Percentiles rank a stretch among this genome's conserved stretches.
Evolutionary conservation across 2,113 vertebrate species (phyloP).

Genomic region (Sitta europaea): DNA sequence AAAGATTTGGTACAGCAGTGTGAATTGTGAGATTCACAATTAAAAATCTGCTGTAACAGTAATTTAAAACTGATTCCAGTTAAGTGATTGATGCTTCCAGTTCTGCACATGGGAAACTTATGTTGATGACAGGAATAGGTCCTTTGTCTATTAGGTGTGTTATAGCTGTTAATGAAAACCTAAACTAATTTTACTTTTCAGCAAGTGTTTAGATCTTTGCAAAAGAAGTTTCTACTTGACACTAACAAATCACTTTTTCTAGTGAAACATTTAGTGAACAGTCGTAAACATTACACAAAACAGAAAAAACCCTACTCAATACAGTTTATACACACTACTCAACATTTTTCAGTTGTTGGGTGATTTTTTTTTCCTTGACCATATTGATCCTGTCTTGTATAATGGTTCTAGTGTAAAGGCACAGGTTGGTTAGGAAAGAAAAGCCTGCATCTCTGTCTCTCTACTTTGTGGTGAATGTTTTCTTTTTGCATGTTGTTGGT

Average conservation of each 20-base stretch:
- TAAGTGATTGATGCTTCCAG: not conserved
- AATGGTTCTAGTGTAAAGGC: constrained; percentile 86
- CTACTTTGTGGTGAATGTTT: not conserved
- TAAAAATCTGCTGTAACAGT: not conserved
- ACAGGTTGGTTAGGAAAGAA: constrained; percentile 88
- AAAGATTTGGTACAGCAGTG: not conserved
- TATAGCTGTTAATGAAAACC: constrained; percentile 32
- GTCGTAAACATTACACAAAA: constrained; percentile 68
- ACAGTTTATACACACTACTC: constrained; percentile 76
- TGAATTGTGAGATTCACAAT: not conserved
- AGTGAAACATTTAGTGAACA: constrained; percentile 64
- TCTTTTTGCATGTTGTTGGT: not conserved
- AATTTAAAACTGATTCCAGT: not conserved
- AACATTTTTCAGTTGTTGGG: constrained; percentile 71
- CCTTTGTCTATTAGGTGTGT: not conserved
- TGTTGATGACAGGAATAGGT: not conserved
- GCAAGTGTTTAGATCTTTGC: constrained; percentile 9
- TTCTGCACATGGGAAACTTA: not conserved
- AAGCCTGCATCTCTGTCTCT: constrained; percentile 50
- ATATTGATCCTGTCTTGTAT: constrained; percentile 73
- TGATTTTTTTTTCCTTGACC: constrained; percentile 33
- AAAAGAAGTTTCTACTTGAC: not conserved
- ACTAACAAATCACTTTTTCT: constrained; percentile 66
- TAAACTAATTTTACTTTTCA: not conserved
- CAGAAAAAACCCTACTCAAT: constrained; percentile 42